Evolutionary conservation across 2,113 vertebrate species (phyloP), one percentile per base, ranked within the genome.

Genomic region (Scomber japonicus): DNA sequence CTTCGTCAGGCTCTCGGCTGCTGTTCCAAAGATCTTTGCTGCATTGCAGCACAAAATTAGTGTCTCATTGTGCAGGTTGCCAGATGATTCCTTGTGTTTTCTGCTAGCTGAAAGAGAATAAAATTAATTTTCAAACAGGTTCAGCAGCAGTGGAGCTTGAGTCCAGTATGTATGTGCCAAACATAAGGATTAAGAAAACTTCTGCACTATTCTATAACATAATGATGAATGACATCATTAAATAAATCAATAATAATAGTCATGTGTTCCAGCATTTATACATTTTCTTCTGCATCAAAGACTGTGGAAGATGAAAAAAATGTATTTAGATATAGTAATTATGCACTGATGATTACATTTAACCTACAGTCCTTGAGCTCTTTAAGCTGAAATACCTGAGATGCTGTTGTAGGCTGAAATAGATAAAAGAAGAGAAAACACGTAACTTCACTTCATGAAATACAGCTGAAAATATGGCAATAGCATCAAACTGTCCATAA

Each of bases 21-120:
- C 59, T 48, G 51, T 4, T 66, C 53, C n/a, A n/a, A 67, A 75
- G 62, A 68, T 71, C 50, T 63, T 35, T 84, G 78, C 75, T 88
- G 87, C 87, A 86, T 68, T 89, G 87, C 87, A 89, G 73, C 65
- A 81, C 50, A 68, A 45, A 71, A 83, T 71, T 31, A 78, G 65
- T 31, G 66, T 64, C 50, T 77, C 30, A 12, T 54, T 64, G 64
- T 68, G 78, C 62, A 66, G 55, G 49, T 49, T 85, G 79, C 70
- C 66, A 84, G 73, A 78, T 44, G 45, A 85, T 71, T 80, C 61
- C 63, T 83, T 0, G 16, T 71, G 77, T 78, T 78, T 81, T 81
- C 50, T 74, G 62, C 59, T 75, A 84, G 50, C 79, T 80, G 68
- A 74, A 71, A 81, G 45, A 67, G 21, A 75, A 87, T 81, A 64